Conservation (phyloP, 2,888 invertebrate species). For the Orchestes rusci region DNA sequence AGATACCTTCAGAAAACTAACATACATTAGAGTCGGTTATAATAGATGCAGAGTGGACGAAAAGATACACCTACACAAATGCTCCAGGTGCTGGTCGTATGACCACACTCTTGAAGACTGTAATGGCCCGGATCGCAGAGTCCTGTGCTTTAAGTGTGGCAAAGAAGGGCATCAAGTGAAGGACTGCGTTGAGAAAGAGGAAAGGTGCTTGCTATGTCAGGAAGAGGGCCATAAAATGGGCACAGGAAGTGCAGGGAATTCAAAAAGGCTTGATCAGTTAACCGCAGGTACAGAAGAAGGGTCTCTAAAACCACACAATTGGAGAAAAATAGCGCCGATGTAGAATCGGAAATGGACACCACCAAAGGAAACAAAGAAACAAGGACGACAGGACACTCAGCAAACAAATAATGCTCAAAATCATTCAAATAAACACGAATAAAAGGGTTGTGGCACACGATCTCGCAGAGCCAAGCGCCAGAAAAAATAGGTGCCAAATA, state of each 20-base stretch:
- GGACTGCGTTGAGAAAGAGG: neutral
- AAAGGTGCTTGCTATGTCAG: neutral
- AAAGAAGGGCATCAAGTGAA: neutral
- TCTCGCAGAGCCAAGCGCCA: too few relatives aligned
- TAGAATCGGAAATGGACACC: too few relatives aligned
- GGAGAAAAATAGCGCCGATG: too few relatives aligned
- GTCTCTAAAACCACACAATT: neutral
- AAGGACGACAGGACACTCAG: too few relatives aligned
- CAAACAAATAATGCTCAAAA: too few relatives aligned
- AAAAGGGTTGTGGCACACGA: too few relatives aligned
- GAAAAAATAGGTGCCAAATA: too few relatives aligned
- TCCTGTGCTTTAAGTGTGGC: slow-evolving; percentile 2
- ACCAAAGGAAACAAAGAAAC: too few relatives aligned
- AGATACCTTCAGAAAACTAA: neutral
- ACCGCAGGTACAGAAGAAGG: neutral
- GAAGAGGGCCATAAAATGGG: neutral
- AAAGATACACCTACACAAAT: neutral
- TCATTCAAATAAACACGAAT: too few relatives aligned
- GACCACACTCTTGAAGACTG: slow-evolving; percentile 1
- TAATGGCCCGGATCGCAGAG: slow-evolving; percentile 2
- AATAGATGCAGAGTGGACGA: neutral
- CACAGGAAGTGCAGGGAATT: neutral
- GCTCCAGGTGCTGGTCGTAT: slow-evolving; percentile 1
- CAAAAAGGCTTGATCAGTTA: neutral
- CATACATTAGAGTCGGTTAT: neutral